Conservation (phyloP, 2,113 vertebrate genomes). For the Odocoileus virginianus region DNA sequence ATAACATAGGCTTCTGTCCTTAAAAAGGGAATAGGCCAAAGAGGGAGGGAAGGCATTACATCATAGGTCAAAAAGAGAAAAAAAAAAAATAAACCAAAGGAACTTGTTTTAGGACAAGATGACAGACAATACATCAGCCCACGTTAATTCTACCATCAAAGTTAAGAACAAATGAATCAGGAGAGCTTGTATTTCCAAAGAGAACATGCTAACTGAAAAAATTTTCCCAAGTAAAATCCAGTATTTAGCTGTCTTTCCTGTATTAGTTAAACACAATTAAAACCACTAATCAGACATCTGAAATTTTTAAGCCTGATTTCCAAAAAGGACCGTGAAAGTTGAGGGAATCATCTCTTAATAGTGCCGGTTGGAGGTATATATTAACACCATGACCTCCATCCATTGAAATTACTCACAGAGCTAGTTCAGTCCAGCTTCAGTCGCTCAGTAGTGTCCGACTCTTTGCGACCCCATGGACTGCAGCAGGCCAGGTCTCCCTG, state of each 20-base stretch:
- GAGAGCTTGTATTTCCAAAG: neutral
- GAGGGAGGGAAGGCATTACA: neutral
- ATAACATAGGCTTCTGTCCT: neutral
- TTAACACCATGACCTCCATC: neutral
- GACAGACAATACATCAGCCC: neutral
- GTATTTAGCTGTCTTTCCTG: neutral
- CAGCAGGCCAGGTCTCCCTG: neutral
- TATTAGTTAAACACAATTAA: neutral
- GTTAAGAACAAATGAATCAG: neutral
- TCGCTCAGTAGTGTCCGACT: neutral
- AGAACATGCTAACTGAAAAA: neutral
- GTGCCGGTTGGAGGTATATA: neutral
- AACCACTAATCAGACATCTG: neutral
- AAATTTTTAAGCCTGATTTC: neutral
- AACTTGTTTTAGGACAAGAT: neutral
- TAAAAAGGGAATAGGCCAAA: neutral
- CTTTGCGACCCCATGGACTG: fast-evolving
- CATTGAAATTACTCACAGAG: neutral
- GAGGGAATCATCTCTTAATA: neutral
- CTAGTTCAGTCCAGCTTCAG: neutral
- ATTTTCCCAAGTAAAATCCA: neutral
- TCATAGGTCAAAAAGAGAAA: neutral
- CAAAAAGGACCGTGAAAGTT: neutral
- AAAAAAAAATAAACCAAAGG: neutral
- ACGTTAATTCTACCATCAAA: neutral